Base-by-base conservation (phyloP, 2,113 vertebrate genomes). In the Pachycephala philippinensis region DNA sequence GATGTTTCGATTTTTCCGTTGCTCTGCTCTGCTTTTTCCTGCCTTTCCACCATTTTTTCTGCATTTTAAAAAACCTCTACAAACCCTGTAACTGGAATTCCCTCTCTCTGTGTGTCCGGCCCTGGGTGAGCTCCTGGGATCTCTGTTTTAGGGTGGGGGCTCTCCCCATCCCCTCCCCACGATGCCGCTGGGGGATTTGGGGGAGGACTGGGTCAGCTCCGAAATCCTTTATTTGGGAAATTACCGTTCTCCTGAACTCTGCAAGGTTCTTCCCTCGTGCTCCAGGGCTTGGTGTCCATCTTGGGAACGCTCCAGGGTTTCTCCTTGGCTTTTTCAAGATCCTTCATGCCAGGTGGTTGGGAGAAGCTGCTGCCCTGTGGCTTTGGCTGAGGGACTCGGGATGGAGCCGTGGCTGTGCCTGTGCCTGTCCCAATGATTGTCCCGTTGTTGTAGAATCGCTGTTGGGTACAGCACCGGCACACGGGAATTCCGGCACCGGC, bases 81-180 rank as follows among this genome's bases (percentile, higher is more conserved):
- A 19, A 23, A 21, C 8, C 35, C 49, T 1, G 3, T 42, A 2
- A 7, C 40, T n/a, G 70, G 11, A 19, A 42, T 64, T 66, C 57
- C 37, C 4, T 47, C 24, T 33, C 15, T 47, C 47, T 26, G 13
- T 44, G 17, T 77, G 27, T 40, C 37, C 0, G 0, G 24, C 28
- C 24, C 44, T 45, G 44, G 44, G 19, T 45, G 44, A 45, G 0
- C 3, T 0, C 28, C 49, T 4, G 4, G 7, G 10, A 19, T 53
- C 22, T 20, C 54, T 1, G 1, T 30, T 85, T 72, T 40, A 45
- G 12, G 57, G 9, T 61, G 45, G 11, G 35, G 15, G 10, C 33
- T 65, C 8, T 64, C 15, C 44, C n/a, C 0, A 0, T 56, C 64
- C 39, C 20, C 10, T 44, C 13, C 17, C 10, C 1, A 1, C 4